Evolutionary conservation across 2,113 vertebrate species (phyloP), one percentile per base, ranked within the genome.

Genomic region (Acanthisitta chloris): DNA sequence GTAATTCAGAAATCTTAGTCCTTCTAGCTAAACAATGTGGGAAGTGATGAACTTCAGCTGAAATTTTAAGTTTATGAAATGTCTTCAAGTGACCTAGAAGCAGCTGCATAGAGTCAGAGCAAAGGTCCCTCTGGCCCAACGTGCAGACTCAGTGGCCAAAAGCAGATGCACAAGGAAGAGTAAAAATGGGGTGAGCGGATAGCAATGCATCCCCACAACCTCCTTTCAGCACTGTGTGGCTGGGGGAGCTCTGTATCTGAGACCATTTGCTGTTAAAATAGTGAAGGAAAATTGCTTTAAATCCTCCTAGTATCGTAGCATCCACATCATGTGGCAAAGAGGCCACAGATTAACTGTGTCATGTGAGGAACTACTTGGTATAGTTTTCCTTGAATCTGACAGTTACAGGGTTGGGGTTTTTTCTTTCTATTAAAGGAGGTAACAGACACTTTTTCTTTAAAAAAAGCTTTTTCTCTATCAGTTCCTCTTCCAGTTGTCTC

Each of bases 71-170:
- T 81, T 81, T 61, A 49, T 86, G 21, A 91, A 87, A 36, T 65
- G 36, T 65, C 86, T 74, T 94, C 90, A 86, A 96, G 59, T 93
- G 81, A 94, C 77, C 85, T 95, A 94, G 81, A 72, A 96, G 55
- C 20, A 17, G 26, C 43, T 67, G 76, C 94, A 59, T 76, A 29
- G 59, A 88, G 83, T 81, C 64, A 94, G 91, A 93, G 86, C 94
- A 94, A 91, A 96, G 91, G 91, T 96, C 72, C 67, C 28, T 88
- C 80, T 90, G 91, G 94, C 91, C 80, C 51, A 64, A 64, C 43
- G 40, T 93, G 38, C 4, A 5, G 55, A 90, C 46, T 93, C 24
- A 34, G 51, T 78, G 83, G 82, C 86, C 88, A 51, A 93, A 93
- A 95, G 67, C 38, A 92, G 64, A 59, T 95, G 55, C 29, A 62